These are phyloP conservation scores for Priocnemis perturbator DNA, from an alignment of 2,888 invertebrate genomes.

Conservation along the genomic window DNA sequence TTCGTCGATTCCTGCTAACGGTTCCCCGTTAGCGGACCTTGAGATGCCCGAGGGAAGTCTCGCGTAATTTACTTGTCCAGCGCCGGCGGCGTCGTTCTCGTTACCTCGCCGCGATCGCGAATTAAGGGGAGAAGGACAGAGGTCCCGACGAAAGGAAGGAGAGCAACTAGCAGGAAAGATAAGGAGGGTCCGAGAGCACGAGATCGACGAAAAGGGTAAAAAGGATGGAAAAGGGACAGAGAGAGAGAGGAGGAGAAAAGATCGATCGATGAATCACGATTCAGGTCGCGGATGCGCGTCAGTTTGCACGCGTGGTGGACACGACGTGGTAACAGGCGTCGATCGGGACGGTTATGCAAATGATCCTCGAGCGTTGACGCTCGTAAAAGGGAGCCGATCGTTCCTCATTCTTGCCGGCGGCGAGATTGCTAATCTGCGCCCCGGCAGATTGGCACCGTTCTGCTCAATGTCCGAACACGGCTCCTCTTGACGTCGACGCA, in stretches of 20 bases:
- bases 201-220: constrained; percentile 19
- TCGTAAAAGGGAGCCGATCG: constrained; percentile 59
- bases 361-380: constrained; percentile 41
- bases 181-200: constrained; percentile 20
- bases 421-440: constrained; percentile 55
- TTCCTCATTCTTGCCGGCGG: constrained; percentile 48
- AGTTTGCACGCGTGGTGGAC: constrained; percentile 33
- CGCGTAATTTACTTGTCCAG: constrained; percentile 72
- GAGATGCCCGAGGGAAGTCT: constrained; percentile 50
- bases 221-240: constrained; percentile 32
- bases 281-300: constrained; percentile 45
- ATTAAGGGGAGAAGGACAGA: constrained; percentile 62
- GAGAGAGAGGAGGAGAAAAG: constrained; percentile 28
- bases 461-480: too few species aligned
- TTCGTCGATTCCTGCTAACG: constrained; percentile 56
- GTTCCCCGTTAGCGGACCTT: constrained; percentile 68
- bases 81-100: constrained; percentile 70
- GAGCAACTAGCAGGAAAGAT: constrained; percentile 21
- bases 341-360: constrained; percentile 58
- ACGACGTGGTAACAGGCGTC: constrained; percentile 28
- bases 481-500: too few species aligned
- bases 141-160: constrained; percentile 20
- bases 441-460: constrained; percentile 15
- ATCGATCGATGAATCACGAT: constrained; percentile 56
- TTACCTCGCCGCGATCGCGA: constrained; percentile 69